These are phyloP conservation scores for Notolepis coatsorum DNA, from an alignment of 2,797 vertebrate genomes.

Conservation along the genomic window DNA sequence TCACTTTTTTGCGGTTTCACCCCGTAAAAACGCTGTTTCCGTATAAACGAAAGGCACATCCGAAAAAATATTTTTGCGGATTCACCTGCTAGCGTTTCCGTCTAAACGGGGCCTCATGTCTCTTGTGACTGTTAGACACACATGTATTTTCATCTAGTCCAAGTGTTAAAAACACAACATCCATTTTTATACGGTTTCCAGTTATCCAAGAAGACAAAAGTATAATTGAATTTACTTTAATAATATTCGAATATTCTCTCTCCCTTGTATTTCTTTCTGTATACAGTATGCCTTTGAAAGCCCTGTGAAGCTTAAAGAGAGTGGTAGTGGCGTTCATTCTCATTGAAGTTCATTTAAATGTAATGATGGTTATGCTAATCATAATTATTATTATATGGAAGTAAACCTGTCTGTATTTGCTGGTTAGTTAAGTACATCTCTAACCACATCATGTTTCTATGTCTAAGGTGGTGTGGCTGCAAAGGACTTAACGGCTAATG, in stretches of 20 bases:
- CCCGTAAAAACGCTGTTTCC: too few relatives aligned
- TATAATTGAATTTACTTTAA: too few relatives aligned
- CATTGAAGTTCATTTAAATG: too few relatives aligned
- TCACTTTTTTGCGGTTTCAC: too few relatives aligned
- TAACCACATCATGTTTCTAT: background rate
- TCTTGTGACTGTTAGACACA: too few relatives aligned
- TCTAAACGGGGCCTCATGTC: too few relatives aligned
- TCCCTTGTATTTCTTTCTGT: background rate
- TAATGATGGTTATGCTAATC: background rate
- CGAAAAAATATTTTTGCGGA: too few relatives aligned
- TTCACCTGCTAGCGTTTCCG: too few relatives aligned
- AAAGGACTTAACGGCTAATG: background rate
- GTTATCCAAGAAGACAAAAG: background rate
- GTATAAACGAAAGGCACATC: too few relatives aligned
- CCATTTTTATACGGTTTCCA: background rate
- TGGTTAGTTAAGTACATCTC: background rate
- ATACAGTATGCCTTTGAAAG: slow-evolving; percentile 9
- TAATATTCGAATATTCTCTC: too few relatives aligned
- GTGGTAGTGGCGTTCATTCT: background rate
- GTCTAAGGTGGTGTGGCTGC: background rate
- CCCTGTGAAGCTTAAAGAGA: background rate
- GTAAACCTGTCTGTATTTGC: background rate
- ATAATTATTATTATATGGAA: background rate
- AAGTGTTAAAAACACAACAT: slow-evolving; percentile 52
- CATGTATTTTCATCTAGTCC: slow-evolving; percentile 29